Evolutionary conservation across 1,140 invertebrate species (phyloP).

Genomic region (Meloidogyne exigua): DNA sequence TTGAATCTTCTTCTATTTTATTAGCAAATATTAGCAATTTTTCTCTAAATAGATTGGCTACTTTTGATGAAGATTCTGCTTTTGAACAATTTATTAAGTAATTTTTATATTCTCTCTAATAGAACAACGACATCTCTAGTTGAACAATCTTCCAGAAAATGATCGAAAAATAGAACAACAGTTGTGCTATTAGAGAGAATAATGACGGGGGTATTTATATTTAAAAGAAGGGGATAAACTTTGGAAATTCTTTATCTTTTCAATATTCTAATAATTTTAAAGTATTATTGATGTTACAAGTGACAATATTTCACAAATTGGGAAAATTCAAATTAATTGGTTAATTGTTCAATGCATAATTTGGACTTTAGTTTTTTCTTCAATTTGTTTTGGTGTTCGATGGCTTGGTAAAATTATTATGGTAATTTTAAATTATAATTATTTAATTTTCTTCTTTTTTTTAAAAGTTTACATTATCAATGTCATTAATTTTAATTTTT

Average conservation of each 20-base stretch:
- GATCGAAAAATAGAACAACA: too few relatives aligned
- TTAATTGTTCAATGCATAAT: conserved; percentile 53
- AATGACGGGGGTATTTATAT: too few relatives aligned
- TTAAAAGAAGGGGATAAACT: too few relatives aligned
- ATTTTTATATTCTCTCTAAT: not conserved
- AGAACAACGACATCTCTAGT: too few relatives aligned
- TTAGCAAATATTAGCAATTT: not conserved
- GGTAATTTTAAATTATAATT: conserved; percentile 10
- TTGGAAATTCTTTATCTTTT: too few relatives aligned
- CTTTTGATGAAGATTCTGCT: conserved; percentile 53
- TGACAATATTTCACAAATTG: conserved; percentile 52
- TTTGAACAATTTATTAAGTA: conserved; percentile 55
- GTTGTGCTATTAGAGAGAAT: too few relatives aligned
- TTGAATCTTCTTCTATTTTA: conserved; percentile 47
- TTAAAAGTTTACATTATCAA: conserved; percentile 44
- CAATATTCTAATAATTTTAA: too few relatives aligned
- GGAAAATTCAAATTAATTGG: conserved; percentile 53
- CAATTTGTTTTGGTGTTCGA: conserved; percentile 61
- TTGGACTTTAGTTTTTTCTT: conserved; percentile 55
- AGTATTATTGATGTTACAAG: conserved; percentile 52
- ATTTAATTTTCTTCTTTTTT: conserved; percentile 17
- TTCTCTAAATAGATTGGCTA: conserved; percentile 32
- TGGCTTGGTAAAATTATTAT: conserved; percentile 58
- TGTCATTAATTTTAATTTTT: conserved; percentile 39
- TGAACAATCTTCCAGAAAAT: too few relatives aligned